Conservation (phyloP, 35 echinoderm and acorn worm species). For the Ptychodera flava region DNA sequence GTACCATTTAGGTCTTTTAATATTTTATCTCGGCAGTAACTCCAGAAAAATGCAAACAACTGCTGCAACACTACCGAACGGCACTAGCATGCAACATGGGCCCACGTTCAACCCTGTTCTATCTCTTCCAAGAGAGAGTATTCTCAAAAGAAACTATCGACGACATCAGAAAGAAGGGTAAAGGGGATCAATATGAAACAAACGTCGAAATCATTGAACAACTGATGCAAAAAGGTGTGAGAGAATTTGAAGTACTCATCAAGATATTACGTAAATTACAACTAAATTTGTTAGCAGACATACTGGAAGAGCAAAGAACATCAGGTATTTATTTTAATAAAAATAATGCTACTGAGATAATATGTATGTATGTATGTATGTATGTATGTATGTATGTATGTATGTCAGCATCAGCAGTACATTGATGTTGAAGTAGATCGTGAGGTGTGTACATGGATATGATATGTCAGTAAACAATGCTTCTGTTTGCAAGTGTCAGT, state of each 20-base stretch:
- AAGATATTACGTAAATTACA: background rate
- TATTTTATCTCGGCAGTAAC: background rate
- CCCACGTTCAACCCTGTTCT: background rate
- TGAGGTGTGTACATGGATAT: no score
- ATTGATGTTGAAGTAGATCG: no score
- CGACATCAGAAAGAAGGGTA: background rate
- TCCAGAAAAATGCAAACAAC: background rate
- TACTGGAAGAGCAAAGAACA: background rate
- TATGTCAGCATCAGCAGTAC: no score
- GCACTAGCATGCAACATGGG: background rate
- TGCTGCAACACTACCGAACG: background rate
- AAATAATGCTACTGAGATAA: no score
- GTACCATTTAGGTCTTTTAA: no score
- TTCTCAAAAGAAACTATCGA: background rate
- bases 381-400: no score
- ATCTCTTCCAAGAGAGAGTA: background rate
- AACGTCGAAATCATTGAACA: background rate
- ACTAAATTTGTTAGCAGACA: background rate
- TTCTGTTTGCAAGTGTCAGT: no score
- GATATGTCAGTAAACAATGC: no score
- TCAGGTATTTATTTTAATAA: no score
- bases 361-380: no score
- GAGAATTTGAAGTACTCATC: background rate
- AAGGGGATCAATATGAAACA: background rate
- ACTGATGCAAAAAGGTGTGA: background rate